Conservation (phyloP, 2,888 invertebrate species). For the Vanessa cardui region DNA sequence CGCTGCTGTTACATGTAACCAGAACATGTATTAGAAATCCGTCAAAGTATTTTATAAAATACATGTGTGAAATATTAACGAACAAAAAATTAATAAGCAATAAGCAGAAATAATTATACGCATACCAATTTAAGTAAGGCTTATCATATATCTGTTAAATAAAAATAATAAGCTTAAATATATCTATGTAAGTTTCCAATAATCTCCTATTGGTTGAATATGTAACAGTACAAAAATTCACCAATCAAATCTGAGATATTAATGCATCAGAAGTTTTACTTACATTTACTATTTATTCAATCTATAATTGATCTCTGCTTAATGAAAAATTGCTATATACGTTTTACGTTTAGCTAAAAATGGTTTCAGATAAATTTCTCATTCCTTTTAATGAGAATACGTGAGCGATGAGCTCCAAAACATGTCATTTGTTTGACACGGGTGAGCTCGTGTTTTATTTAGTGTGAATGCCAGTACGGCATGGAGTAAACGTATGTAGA, state of each 20-base stretch:
- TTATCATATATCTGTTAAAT: too few relatives aligned
- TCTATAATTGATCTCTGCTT: not conserved
- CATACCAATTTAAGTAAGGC: too few relatives aligned
- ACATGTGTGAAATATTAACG: too few relatives aligned
- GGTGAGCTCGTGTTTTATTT: slow-evolving; percentile 26
- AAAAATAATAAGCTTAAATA: not conserved
- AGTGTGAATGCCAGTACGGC: slow-evolving; percentile 10
- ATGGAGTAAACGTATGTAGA: not conserved
- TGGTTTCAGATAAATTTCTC: slow-evolving; percentile 8
- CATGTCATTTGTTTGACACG: slow-evolving; percentile 28
- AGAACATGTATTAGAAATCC: too few relatives aligned
- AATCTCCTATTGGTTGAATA: not conserved
- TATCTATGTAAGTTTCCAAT: not conserved
- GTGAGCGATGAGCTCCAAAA: slow-evolving; percentile 25
- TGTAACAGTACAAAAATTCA: not conserved
- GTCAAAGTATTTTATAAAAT: too few relatives aligned
- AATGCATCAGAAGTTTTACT: not conserved
- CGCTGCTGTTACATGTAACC: too few relatives aligned
- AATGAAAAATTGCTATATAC: not conserved
- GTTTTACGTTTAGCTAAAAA: not conserved
- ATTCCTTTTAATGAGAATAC: slow-evolving; percentile 23
- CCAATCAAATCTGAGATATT: not conserved
- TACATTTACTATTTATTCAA: not conserved
- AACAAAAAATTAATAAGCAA: too few relatives aligned
- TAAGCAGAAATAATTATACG: too few relatives aligned